Evolutionary conservation across 2,113 vertebrate species (phyloP), one percentile per base, ranked within the genome.

Genomic region (Phrynosoma blainvillii): DNA sequence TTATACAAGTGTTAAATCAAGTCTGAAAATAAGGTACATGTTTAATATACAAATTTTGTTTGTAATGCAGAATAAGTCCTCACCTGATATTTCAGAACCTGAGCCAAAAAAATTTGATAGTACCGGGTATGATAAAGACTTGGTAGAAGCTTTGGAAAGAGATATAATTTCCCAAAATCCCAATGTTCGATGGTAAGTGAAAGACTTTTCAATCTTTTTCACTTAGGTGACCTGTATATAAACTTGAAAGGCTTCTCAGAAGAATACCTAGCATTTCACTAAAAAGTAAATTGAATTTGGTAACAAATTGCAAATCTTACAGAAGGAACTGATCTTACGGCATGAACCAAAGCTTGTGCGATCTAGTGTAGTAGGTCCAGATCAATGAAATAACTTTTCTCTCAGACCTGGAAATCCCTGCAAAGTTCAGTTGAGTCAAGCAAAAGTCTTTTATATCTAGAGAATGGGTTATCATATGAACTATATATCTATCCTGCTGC

Each of bases 151-250:
- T 88, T 96, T 99, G 96, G 98, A 99, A 95, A 97, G 98, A 96
- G 99, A 99, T 92, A 99, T 99, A 9, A 99, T 99, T 95, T 99
- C 99, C 90, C 98, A 99, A 95, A 99, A 99, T 94, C 99, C 98
- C 82, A 99, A 98, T 84, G 96, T 99, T 77, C 98, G 98, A 95
- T 99, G 99, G 99, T 99, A 93, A 89, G 97, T 96, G 66, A 78
- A 70, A 89, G 56, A 68, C 25, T 23, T 87, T 78, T 92, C 40
- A 54, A 14, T 42, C 23, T 4, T 79, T 82, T 18, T 79, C 89
- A 32, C 8, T 74, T 42, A 32, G 9, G 52, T 62, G 13, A 21
- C 36, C 27, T 66, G 20, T 66, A 30, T 52, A 25, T 82, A 54
- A 83, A 32, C 23, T 42, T 27, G 6, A 47, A 27, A 71, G 23